Base-by-base conservation (phyloP, 2,113 vertebrate genomes). In the Ploceus nigricollis region DNA sequence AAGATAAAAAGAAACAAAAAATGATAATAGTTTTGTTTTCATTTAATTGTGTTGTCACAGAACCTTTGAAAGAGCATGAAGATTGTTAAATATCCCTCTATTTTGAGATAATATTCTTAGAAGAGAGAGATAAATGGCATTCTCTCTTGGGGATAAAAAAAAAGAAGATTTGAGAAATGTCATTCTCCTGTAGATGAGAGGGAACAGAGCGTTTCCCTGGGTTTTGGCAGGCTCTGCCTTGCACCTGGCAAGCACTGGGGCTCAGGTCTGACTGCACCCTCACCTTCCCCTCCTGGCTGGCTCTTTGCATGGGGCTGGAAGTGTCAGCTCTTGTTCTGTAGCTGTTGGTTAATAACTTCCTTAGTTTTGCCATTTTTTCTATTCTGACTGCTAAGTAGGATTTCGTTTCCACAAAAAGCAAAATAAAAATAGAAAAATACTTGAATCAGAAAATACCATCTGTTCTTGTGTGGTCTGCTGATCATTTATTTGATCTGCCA, bases 1-100 rank as follows among this genome's bases (percentile, higher is more conserved):
- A 95, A 93, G 66, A 77, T 73, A 57, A 94, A 90, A 95, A 89
- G 68, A 82, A 88, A 77, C 15, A 60, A 65, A 89, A 87, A 85
- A 65, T 18, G 4, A 16, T 39, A 66, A 33, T 61, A 53, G 53
- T 82, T 95, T 87, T 81, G 86, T 83, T 95, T 93, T 90, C 69
- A 63, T 73, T 73, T 81, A 80, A 39, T 60, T 68, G 20, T 33
- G 19, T 65, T 92, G 35, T 81, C 3, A 2, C 45, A 79, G 51
- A 69, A 11, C 63, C 51, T 80, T 88, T 93, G 84, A 79, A 82
- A 85, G 53, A 71, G 25, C 48, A 19, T 16, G 33, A 79, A 87
- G 48, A 37, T 54, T 78, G n/a, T 84, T 82, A 93, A 81, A 89
- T 72, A 61, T 24, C 56, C 54, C 18, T 87, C n/a, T 85, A 10